phyloP scores from a whole-genome alignment of 2,888 invertebrate genomes.

The Leuctra nigra region DNA sequence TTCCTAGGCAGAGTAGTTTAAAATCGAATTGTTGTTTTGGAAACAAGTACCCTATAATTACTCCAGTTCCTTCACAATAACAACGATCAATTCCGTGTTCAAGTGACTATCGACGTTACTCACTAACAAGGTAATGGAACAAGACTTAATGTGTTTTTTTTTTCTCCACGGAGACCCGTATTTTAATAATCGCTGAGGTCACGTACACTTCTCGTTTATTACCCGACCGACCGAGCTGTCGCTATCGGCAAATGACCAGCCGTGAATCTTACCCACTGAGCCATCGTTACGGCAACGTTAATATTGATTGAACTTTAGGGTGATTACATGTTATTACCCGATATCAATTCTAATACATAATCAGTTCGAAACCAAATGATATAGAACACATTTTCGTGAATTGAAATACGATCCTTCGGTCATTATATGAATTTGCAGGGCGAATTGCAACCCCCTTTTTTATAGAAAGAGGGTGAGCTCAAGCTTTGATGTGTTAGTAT shows the following conservation, averaged over 20 bases:
- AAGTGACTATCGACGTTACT: no score
- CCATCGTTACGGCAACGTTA: background rate
- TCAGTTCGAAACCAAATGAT: background rate
- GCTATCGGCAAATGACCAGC: constrained; percentile 7
- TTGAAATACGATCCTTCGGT: constrained; percentile 12
- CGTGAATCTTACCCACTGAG: background rate
- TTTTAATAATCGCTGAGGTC: background rate
- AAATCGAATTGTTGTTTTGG: no score
- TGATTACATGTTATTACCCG: constrained; percentile 11
- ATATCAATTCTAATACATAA: constrained; percentile 8
- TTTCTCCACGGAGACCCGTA: no score
- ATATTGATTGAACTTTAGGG: constrained; percentile 3
- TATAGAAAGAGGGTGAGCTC: no score
- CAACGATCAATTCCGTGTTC: no score
- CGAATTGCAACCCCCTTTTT: background rate
- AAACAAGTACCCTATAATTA: no score
- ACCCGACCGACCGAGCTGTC: background rate
- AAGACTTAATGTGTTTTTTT: no score
- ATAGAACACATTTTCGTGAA: constrained; percentile 3
- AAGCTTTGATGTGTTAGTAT: no score
- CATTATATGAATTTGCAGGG: constrained; percentile 10
- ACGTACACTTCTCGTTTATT: constrained; percentile 10
- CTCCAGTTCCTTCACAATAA: no score
- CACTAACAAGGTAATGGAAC: no score
- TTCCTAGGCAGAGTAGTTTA: no score